phyloP scores from a whole-genome alignment of 2,113 vertebrate genomes.

The Pollimyrus isidori region DNA sequence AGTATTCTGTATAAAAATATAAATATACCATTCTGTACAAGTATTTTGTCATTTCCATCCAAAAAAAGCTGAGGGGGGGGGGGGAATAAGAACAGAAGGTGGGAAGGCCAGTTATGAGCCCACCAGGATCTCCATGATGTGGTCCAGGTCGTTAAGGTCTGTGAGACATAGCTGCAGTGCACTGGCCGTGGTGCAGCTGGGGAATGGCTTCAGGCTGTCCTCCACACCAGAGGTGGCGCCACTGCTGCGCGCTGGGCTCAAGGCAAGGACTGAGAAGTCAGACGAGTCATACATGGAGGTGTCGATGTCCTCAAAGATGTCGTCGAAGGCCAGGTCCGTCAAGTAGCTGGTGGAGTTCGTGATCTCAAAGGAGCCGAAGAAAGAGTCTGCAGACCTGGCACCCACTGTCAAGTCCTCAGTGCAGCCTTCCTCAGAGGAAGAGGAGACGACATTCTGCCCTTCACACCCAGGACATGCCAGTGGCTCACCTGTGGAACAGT shows the following conservation, averaged over 20 bases:
- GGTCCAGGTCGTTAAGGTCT: slow-evolving; percentile 77
- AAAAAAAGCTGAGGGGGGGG: background rate
- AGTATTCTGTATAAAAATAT: slow-evolving; percentile 27
- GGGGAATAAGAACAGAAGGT: background rate
- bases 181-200: slow-evolving; percentile 55
- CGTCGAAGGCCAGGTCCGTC: slow-evolving; percentile 73
- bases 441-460: slow-evolving; percentile 23
- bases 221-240: slow-evolving; percentile 49
- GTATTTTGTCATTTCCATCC: slow-evolving; percentile 4
- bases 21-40: slow-evolving; percentile 23
- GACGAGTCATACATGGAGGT: slow-evolving; percentile 80
- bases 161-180: slow-evolving; percentile 65
- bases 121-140: slow-evolving; percentile 81
- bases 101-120: slow-evolving; percentile 47
- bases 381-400: slow-evolving; percentile 50
- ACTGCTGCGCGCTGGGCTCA: slow-evolving; percentile 47
- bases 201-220: slow-evolving; percentile 59
- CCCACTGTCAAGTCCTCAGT: slow-evolving; percentile 27
- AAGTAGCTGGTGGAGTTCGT: slow-evolving; percentile 73
- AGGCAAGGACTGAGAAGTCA: slow-evolving; percentile 58
- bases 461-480: slow-evolving; percentile 57
- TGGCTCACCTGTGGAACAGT: slow-evolving; percentile 41
- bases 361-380: slow-evolving; percentile 62
- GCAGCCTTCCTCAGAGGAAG: slow-evolving; percentile 34
- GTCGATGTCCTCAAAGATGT: slow-evolving; percentile 81